These are phyloP conservation scores for Mylabris phalerata DNA, from an alignment of 1,140 invertebrate species.

Conservation along the genomic window DNA sequence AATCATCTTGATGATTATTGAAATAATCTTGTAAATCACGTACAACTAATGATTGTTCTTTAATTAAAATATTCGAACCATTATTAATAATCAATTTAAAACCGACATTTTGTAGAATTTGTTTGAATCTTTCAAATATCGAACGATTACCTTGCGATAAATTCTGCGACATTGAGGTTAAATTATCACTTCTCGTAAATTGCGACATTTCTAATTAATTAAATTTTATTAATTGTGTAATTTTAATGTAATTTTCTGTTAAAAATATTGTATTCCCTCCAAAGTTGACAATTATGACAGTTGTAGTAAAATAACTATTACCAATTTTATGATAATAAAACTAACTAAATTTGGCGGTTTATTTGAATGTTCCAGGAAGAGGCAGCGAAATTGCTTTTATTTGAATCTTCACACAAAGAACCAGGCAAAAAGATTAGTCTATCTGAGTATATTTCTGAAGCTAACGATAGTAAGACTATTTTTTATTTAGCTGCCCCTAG, in stretches of 20 bases:
- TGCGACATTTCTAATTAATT: constrained; percentile 7
- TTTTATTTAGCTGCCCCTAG: constrained; percentile 91
- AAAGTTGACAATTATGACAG: not conserved
- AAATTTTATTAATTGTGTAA: not conserved
- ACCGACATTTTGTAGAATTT: not conserved
- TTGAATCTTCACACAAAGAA: constrained; percentile 79
- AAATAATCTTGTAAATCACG: constrained; percentile 25
- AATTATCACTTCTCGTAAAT: not conserved
- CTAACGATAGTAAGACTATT: constrained; percentile 71
- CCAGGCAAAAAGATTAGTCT: constrained; percentile 73
- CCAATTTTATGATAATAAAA: not conserved
- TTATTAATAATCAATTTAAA: constrained; percentile 11
- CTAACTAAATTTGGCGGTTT: not conserved
- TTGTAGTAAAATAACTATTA: not conserved
- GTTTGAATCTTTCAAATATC: constrained; percentile 4
- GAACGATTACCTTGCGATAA: not conserved
- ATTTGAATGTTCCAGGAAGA: constrained; percentile 62
- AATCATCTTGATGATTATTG: too few relatives aligned
- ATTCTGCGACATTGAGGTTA: constrained; percentile 1
- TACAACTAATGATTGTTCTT: constrained; percentile 36
- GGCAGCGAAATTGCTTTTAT: constrained; percentile 82
- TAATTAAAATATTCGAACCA: constrained; percentile 22
- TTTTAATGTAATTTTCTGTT: not conserved
- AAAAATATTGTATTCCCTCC: not conserved
- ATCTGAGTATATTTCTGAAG: constrained; percentile 69